These are phyloP conservation scores for Formica aserva DNA, from an alignment of 2,888 invertebrate species.

Conservation along the genomic window DNA sequence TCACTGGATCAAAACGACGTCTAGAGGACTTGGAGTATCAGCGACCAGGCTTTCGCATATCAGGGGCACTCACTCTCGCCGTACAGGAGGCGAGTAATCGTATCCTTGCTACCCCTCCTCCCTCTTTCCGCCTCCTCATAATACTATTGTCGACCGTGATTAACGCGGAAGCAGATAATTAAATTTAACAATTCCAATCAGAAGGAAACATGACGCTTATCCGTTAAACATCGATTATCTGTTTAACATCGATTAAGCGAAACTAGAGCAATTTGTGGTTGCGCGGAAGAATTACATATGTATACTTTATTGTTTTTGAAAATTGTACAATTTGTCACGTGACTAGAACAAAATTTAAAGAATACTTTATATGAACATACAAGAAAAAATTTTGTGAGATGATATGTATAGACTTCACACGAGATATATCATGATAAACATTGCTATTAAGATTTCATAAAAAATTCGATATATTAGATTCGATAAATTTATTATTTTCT, in stretches of 20 bases:
- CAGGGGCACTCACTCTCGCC: constrained; percentile 95
- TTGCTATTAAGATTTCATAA: background rate
- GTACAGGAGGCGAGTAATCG: constrained; percentile 89
- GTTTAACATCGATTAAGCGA: background rate
- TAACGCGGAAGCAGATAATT: constrained; percentile 65
- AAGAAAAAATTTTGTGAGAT: background rate
- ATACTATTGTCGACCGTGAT: constrained; percentile 46
- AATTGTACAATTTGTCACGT: background rate
- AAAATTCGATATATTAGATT: background rate
- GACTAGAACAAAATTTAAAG: background rate
- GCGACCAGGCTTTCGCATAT: constrained; percentile 91
- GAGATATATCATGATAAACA: background rate
- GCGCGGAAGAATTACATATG: background rate
- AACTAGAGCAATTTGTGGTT: background rate
- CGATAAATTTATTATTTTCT: background rate
- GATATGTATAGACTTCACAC: background rate
- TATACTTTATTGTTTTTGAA: background rate
- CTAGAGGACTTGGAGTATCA: constrained; percentile 93
- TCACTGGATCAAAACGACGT: constrained; percentile 93
- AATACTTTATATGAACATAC: background rate
- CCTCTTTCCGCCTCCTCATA: background rate
- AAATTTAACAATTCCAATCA: constrained; percentile 38
- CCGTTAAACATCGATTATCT: background rate
- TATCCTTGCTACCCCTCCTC: constrained; percentile 12
- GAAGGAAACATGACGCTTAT: background rate